Base-by-base conservation (phyloP, 37 sponge, comb jelly and placozoan species). In the Crambe crambe region DNA sequence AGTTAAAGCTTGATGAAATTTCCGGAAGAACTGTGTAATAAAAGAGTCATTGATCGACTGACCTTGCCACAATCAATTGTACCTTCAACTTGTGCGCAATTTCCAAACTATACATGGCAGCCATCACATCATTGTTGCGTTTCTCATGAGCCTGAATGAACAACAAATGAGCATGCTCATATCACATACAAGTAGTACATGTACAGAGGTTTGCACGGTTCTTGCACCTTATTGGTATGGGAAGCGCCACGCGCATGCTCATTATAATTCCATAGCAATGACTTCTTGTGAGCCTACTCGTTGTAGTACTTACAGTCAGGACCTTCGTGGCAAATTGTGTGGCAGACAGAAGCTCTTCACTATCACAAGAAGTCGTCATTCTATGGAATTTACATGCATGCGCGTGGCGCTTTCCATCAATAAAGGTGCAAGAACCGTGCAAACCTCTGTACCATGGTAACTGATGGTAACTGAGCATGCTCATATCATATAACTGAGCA, bases 101-200 rank as follows among this genome's bases (percentile, higher is more conserved):
- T 37, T 91, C 91, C 61, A 86, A 51, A 22, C 77, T 69, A 68
- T 74, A 91, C 79, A 82, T 82, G 27, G 83, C 91, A 18, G 91
- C 91, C 83, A 91, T 81, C 29, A 80, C 62, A 74, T 72, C 56
- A 29, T 86, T 70, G 4, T 75, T 75, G 40, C 71, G 40, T 32
- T 60, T 75, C 56, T 86, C 78, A n/a, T 85, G 87, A 15, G 80
- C 78, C 82, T 90, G 51, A 2, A 58, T 27, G 35, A 2, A 2
- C 27, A 27, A 22, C 4, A 71, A 41, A 26, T 20, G 17, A 10
- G 23, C 23, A 42, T 18, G 25, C 44, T 42, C 2, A 39, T 35
- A 68, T 68, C 36, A 12, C 44, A 71, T 20, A n/a, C 18, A 38
- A 20, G 32, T 29, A 34, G 35, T 20, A 34, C 68, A 32, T 34